phyloP scores from a whole-genome alignment of 2,797 vertebrate species.

The Esox lucius region DNA sequence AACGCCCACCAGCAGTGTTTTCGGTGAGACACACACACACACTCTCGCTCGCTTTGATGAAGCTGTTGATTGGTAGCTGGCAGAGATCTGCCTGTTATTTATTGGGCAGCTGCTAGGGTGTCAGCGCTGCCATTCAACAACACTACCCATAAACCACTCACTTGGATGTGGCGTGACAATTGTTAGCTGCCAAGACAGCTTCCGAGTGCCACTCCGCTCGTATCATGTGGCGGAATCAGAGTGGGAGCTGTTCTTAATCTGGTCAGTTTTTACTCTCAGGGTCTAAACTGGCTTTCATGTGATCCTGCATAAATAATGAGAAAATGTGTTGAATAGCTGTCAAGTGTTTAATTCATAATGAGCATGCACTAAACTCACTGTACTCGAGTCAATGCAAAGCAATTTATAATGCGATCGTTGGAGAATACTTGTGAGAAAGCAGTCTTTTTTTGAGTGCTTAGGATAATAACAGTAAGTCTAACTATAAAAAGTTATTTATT shows the following conservation, averaged over 20 bases:
- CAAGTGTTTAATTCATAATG: too few species aligned
- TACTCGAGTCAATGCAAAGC: too few species aligned
- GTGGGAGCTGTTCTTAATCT: background rate
- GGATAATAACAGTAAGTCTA: too few species aligned
- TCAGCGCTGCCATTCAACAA: conserved; percentile 56
- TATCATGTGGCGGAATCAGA: background rate
- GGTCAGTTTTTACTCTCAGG: background rate
- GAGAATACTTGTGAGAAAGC: too few species aligned
- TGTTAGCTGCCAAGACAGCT: conserved; percentile 46
- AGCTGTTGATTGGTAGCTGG: conserved; percentile 52
- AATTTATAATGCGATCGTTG: too few species aligned
- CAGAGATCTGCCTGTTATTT: conserved; percentile 51
- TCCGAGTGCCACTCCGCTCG: background rate
- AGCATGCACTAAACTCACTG: too few species aligned
- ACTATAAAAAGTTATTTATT: too few species aligned
- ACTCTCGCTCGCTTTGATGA: conserved; percentile 29
- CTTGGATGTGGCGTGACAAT: conserved; percentile 40
- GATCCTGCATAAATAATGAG: background rate
- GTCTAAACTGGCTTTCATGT: background rate
- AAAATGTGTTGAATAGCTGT: too few species aligned
- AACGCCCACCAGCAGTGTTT: background rate
- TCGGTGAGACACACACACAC: background rate
- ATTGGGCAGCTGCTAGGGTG: conserved; percentile 36
- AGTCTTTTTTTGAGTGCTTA: too few species aligned
- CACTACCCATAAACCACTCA: conserved; percentile 35